A percentile compares a stretch with the other conserved stretches of the same genome.
These are phyloP conservation scores for Littorina saxatilis DNA, from an alignment of 1,140 invertebrate genomes.

Conservation along the genomic window DNA sequence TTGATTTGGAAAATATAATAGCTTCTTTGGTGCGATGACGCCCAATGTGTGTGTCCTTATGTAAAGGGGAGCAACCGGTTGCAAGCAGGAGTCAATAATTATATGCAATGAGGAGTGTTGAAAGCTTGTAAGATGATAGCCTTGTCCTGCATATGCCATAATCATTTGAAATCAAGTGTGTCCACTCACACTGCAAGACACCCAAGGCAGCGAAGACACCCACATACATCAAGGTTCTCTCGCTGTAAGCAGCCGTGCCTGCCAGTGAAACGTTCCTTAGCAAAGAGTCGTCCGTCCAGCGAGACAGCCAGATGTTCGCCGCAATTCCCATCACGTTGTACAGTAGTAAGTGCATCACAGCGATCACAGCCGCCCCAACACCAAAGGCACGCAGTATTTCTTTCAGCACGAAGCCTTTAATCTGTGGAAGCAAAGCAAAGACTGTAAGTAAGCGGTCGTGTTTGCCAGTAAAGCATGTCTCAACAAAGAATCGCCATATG, in stretches of 20 bases:
- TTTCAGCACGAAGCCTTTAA: constrained; percentile 90
- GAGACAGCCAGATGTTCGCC: constrained; percentile 30
- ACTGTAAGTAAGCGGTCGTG: too few species aligned
- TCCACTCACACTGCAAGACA: constrained; percentile 33
- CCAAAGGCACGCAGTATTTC: constrained; percentile 93
- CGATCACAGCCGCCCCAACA: constrained; percentile 80
- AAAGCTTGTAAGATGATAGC: too few species aligned
- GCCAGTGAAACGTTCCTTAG: not conserved
- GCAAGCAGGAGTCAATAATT: too few species aligned
- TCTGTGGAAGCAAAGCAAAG: constrained; percentile 80
- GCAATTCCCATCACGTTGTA: constrained; percentile 40
- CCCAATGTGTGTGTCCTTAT: too few species aligned
- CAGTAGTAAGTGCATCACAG: constrained; percentile 51
- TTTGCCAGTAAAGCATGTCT: not conserved
- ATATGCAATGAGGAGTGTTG: too few species aligned
- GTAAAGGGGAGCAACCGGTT: too few species aligned
- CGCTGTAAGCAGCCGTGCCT: constrained; percentile 18
- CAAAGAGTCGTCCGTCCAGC: constrained; percentile 35
- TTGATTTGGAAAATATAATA: too few species aligned
- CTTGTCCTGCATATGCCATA: too few species aligned
- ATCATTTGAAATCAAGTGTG: not conserved
- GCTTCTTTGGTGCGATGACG: too few species aligned
- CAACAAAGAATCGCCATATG: too few species aligned
- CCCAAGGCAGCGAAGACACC: constrained; percentile 34
- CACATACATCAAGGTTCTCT: constrained; percentile 29